phyloP scores from a whole-genome alignment of 2,113 vertebrate species.

The Rana temporaria region DNA sequence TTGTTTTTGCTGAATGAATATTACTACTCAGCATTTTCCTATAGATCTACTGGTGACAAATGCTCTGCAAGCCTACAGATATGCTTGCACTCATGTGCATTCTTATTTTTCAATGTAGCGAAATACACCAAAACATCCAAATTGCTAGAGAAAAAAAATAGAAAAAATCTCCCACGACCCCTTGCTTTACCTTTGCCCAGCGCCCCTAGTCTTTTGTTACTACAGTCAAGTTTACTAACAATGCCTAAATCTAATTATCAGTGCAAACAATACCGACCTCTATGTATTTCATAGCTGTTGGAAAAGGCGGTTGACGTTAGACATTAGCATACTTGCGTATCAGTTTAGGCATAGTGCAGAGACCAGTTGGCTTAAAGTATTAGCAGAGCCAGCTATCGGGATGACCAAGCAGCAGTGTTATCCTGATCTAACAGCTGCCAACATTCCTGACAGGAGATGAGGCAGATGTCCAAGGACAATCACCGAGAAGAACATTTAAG shows the following conservation, averaged over 20 bases:
- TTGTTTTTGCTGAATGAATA: too few relatives aligned
- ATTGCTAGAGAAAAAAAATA: neutral
- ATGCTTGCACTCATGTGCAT: too few relatives aligned
- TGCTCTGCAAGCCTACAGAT: too few relatives aligned
- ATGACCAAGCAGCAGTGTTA: constrained; percentile 84
- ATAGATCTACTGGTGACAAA: too few relatives aligned
- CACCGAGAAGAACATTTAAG: constrained; percentile 96
- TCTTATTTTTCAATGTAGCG: too few relatives aligned
- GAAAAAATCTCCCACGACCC: constrained; percentile 73
- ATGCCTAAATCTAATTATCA: constrained; percentile 96
- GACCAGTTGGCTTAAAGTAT: constrained; percentile 96
- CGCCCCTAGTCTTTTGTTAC: constrained; percentile 69
- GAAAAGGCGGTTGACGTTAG: constrained; percentile 75
- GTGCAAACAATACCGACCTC: constrained; percentile 79
- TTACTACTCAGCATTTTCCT: too few relatives aligned
- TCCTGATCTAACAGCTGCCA: constrained; percentile 96
- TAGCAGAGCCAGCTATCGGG: constrained; percentile 81
- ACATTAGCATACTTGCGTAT: constrained; percentile 84
- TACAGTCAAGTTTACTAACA: constrained; percentile 95
- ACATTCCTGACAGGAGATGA: constrained; percentile 95
- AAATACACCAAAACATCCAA: too few relatives aligned
- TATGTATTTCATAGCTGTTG: constrained; percentile 63
- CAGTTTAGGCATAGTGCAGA: constrained; percentile 70
- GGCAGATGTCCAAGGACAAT: constrained; percentile 99
- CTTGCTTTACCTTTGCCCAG: constrained; percentile 66